Conservation (phyloP, 2,888 invertebrate species). For the Hemaris fuciformis region DNA sequence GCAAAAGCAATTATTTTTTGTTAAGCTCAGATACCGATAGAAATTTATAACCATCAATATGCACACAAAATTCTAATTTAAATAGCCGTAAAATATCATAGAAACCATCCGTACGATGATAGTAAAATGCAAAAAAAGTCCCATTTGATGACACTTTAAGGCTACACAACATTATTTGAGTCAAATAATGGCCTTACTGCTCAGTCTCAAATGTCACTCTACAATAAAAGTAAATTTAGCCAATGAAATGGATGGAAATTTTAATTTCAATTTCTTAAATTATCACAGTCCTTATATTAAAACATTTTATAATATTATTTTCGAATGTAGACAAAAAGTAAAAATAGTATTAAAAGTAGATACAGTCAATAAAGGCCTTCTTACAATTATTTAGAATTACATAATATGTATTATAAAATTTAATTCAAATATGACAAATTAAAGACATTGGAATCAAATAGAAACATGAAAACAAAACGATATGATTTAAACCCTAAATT, state of each 20-base stretch:
- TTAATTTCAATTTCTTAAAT: constrained; percentile 36
- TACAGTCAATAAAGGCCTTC: neutral
- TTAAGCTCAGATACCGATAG: too few relatives aligned
- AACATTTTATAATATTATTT: neutral
- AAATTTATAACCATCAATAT: too few relatives aligned
- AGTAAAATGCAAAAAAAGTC: too few relatives aligned
- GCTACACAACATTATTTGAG: too few relatives aligned
- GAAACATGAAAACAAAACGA: neutral
- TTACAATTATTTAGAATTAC: neutral
- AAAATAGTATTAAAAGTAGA: neutral
- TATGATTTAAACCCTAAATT: neutral
- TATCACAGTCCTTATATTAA: constrained; percentile 47
- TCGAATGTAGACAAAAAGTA: neutral
- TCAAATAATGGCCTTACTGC: neutral
- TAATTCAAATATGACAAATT: neutral
- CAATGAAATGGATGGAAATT: constrained; percentile 40
- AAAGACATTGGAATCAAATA: neutral
- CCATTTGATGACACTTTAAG: too few relatives aligned
- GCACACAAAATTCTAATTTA: too few relatives aligned
- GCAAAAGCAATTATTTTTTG: too few relatives aligned
- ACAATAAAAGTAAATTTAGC: constrained; percentile 13
- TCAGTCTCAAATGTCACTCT: neutral
- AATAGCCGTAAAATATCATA: too few relatives aligned
- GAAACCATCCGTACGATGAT: too few relatives aligned
- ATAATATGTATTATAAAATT: neutral